A percentile compares a stretch with the other conserved stretches of the same genome.
Conservation (phyloP, 30 jellyfish, hydroid and myxozoan species). For the Pseudorhiza aurosa region DNA sequence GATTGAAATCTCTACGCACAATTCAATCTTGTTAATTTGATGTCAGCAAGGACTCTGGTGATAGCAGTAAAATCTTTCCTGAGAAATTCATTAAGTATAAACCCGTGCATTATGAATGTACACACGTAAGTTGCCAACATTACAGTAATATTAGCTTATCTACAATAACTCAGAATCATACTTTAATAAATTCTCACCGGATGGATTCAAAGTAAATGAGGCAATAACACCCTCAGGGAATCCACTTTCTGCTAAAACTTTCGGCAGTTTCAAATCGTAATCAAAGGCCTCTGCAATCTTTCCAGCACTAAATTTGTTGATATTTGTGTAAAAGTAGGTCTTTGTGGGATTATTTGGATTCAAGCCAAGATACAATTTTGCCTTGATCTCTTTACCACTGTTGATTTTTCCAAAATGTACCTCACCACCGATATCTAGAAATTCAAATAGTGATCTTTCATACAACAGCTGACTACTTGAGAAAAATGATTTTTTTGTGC, state of each 20-base stretch:
- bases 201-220: constrained; percentile 72
- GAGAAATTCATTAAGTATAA: too few species aligned
- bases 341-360: constrained; percentile 68
- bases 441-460: not conserved
- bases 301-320: constrained; percentile 58
- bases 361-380: constrained; percentile 68
- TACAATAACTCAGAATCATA: too few species aligned
- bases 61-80: too few species aligned
- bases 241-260: constrained; percentile 74
- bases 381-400: constrained; percentile 80
- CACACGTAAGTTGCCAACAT: too few species aligned
- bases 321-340: constrained; percentile 65
- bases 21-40: too few species aligned
- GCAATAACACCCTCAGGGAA: constrained; percentile 88
- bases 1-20: too few species aligned
- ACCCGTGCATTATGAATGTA: too few species aligned
- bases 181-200: constrained; percentile 62
- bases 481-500: too few species aligned
- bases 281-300: constrained; percentile 71
- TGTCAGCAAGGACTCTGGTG: too few species aligned
- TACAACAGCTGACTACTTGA: too few species aligned
- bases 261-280: constrained; percentile 63
- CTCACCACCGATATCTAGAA: constrained; percentile 73
- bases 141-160: too few species aligned
- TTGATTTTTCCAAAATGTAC: constrained; percentile 84